Percentiles rank a stretch among this genome's conserved stretches.
Conservation (phyloP, 2,113 vertebrate species). For the Vombatus ursinus region DNA sequence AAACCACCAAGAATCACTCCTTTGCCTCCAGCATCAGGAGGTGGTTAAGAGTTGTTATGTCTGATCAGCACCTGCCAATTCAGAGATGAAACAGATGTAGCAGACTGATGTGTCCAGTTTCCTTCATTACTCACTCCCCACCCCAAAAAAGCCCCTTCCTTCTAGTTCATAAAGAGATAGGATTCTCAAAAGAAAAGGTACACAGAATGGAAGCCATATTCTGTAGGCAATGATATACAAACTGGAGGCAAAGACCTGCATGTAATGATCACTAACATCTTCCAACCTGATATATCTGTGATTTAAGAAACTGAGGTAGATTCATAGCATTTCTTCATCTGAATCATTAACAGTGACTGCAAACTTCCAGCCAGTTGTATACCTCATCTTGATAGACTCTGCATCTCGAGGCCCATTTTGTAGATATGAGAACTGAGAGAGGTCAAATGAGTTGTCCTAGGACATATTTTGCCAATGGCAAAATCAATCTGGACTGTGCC, state of each 20-base stretch:
- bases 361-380: not conserved
- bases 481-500: not conserved
- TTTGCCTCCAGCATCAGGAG: constrained; percentile 21
- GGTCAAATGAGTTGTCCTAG: not conserved
- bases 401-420: not conserved
- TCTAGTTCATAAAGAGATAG: not conserved
- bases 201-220: not conserved
- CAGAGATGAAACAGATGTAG: not conserved
- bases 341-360: not conserved
- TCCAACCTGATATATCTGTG: not conserved
- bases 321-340: not conserved
- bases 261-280: not conserved
- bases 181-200: not conserved
- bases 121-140: not conserved
- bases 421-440: not conserved
- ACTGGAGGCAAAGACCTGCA: not conserved
- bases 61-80: constrained; percentile 4
- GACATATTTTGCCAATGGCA: not conserved
- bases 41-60: not conserved
- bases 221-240: not conserved
- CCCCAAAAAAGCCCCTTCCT: not conserved
- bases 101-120: not conserved
- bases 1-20: constrained; percentile 63
- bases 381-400: no score
- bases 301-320: not conserved